Percentiles rank a stretch among this genome's conserved stretches.
These are phyloP conservation scores for Phrynosoma blainvillii DNA, from an alignment of 2,113 vertebrate genomes.

Conservation along the genomic window DNA sequence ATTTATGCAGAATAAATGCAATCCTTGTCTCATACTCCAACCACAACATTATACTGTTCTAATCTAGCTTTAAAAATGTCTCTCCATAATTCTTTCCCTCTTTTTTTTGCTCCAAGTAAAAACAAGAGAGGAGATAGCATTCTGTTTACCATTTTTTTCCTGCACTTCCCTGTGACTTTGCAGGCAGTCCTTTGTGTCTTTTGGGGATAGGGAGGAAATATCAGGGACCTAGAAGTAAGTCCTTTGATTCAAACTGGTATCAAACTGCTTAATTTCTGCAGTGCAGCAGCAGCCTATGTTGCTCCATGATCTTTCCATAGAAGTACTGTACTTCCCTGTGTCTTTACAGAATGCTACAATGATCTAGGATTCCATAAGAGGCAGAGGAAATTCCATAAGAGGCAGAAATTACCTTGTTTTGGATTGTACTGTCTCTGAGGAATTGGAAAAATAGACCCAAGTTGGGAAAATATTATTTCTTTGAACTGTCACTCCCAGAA, in stretches of 20 bases:
- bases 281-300: not conserved
- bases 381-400: not conserved
- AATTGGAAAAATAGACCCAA: not conserved
- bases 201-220: too few relatives aligned
- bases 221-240: too few relatives aligned
- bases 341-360: not conserved
- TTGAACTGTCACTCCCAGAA: too few relatives aligned
- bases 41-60: too few relatives aligned
- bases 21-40: too few relatives aligned
- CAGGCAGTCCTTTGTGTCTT: too few relatives aligned
- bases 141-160: not conserved
- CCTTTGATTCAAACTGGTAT: too few relatives aligned
- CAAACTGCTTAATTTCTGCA: too few relatives aligned
- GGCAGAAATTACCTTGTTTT: not conserved
- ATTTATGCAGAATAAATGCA: too few relatives aligned
- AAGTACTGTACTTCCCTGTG: not conserved
- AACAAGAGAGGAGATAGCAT: not conserved
- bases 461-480: not conserved
- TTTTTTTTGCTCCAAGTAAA: not conserved
- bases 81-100: not conserved
- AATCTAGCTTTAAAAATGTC: too few relatives aligned
- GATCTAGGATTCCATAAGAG: not conserved
- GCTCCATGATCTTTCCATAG: not conserved
- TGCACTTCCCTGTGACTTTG: not conserved
- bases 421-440: not conserved